Evolutionary conservation across 2,797 vertebrate genomes (phyloP), one percentile per base, ranked within the genome.

Genomic region (Gila robusta): DNA sequence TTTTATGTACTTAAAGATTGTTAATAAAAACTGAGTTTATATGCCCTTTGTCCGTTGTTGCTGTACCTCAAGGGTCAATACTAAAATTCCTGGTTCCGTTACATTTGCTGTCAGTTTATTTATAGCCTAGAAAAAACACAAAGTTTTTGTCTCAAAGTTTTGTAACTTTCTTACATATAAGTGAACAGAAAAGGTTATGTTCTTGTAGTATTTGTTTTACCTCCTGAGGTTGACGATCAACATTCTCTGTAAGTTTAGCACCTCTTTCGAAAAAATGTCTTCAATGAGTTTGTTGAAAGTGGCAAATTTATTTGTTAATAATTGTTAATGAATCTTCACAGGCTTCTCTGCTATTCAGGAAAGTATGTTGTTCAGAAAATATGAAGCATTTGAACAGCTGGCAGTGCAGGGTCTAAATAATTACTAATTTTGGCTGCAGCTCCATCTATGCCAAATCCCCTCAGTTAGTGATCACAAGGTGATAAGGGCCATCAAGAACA

Each of bases 401-500:
- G 73, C 5, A 54, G 49, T 54, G 35, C 19, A 77, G 32, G 6
- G 49, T 26, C 49, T 77, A 44, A 44, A 44, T 10, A 44, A 76
- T 54, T 11, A 54, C 49, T 35, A 28, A 17, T 7, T 28, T 49
- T 80, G 62, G 44, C 44, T 28, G 67, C 23, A 81, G 66, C 32
- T 67, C 28, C 67, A 39, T 81, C 47, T 28, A 35, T 81, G 32
- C 32, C 49, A 81, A 71, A 54, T 70, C 79, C 89, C 81, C 67
- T 76, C 85, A 44, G 49, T 84, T 82, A 92, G 94, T 92, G 92
- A 94, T 94, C 91, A 93, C 91, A 89, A 92, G 90, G 88, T 93
- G 93, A 95, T 93, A 93, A 92, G 73, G 87, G 91, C 91, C 92
- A 92, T 93, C 93, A 91, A 91, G 90, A 91, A 92, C 87, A 85